Percentiles rank a stretch among this genome's conserved stretches.
These are phyloP conservation scores for Eospalax fontanierii DNA, from an alignment of 2,797 vertebrate genomes.

Conservation along the genomic window DNA sequence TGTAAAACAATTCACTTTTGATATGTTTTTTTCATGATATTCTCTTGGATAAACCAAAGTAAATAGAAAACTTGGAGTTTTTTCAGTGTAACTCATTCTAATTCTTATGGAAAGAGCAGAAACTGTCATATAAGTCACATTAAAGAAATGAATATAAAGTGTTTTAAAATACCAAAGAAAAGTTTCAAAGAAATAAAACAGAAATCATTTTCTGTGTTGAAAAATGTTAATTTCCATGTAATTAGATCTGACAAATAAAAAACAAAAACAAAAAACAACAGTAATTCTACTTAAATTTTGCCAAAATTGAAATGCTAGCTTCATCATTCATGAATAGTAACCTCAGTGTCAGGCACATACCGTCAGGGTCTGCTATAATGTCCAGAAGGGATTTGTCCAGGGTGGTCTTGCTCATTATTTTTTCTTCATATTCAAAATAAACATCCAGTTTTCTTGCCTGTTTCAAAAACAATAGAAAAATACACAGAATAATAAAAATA, in stretches of 20 bases:
- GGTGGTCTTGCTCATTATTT: constrained; percentile 98
- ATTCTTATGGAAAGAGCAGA: constrained; percentile 1
- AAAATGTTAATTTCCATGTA: constrained; percentile 43
- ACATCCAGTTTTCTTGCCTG: constrained; percentile 97
- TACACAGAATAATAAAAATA: constrained; percentile 69
- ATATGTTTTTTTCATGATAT: neutral
- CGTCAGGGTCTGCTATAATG: constrained; percentile 98
- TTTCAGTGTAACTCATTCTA: constrained; percentile 59
- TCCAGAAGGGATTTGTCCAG: constrained; percentile 98
- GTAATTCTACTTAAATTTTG: constrained; percentile 62
- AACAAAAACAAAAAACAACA: no score
- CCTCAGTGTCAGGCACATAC: constrained; percentile 89
- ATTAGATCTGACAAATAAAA: neutral
- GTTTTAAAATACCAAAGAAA: constrained; percentile 36
- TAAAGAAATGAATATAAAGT: constrained; percentile 65
- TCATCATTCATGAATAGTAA: constrained; percentile 51
- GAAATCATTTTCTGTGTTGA: constrained; percentile 40
- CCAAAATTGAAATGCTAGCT: constrained; percentile 47
- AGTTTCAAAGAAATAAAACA: constrained; percentile 65
- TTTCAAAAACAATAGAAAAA: constrained; percentile 83
- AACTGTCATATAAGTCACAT: neutral
- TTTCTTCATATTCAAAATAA: constrained; percentile 99
- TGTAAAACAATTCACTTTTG: constrained; percentile 66
- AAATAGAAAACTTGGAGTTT: constrained; percentile 32
- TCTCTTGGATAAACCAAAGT: neutral